Evolutionary conservation across 2,888 invertebrate species (phyloP).

Genomic region (Stenichneumon culpator): DNA sequence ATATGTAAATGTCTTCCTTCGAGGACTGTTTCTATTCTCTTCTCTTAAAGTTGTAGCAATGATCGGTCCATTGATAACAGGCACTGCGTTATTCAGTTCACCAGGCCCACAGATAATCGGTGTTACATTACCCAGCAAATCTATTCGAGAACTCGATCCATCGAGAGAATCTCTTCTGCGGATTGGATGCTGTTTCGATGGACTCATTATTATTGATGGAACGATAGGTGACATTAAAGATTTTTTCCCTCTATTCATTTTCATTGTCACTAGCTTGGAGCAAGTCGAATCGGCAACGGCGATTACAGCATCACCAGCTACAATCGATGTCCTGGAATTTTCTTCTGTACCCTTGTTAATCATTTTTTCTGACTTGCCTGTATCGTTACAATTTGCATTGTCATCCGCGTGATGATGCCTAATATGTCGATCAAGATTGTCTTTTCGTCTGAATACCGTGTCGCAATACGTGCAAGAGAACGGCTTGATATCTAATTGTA

Average conservation of each 20-base stretch:
- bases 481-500: slow-evolving; percentile 88
- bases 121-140: slow-evolving; percentile 79
- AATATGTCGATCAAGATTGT: slow-evolving; percentile 92
- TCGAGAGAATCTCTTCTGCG: slow-evolving; percentile 73
- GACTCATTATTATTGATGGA: slow-evolving; percentile 16
- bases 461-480: slow-evolving; percentile 91
- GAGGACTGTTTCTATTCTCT: slow-evolving; percentile 73
- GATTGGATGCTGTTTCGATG: slow-evolving; percentile 57
- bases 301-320: background rate
- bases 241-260: slow-evolving; percentile 40
- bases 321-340: background rate
- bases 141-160: slow-evolving; percentile 75
- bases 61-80: slow-evolving; percentile 86
- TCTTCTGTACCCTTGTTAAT: slow-evolving; percentile 25
- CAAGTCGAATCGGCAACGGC: background rate
- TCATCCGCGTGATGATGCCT: slow-evolving; percentile 90
- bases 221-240: background rate
- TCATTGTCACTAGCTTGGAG: slow-evolving; percentile 12
- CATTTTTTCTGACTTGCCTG: background rate
- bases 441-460: slow-evolving; percentile 90
- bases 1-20: slow-evolving; percentile 77
- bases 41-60: slow-evolving; percentile 62
- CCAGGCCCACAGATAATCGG: slow-evolving; percentile 80
- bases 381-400: background rate
- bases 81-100: slow-evolving; percentile 82